These are phyloP conservation scores for Sebastiscus tertius DNA, from an alignment of 2,797 vertebrate species.

Conservation along the genomic window DNA sequence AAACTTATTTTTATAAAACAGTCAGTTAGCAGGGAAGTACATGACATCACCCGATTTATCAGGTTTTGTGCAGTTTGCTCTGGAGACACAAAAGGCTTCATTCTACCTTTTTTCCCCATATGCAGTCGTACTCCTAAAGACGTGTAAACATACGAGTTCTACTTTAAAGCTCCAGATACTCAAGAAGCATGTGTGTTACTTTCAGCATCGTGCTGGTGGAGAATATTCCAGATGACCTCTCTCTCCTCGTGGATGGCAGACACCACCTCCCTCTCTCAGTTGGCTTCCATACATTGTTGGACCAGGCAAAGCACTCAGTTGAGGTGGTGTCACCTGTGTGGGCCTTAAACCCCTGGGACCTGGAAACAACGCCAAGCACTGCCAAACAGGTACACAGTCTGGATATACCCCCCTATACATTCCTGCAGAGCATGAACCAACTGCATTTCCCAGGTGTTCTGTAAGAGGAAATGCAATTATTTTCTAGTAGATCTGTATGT, in stretches of 20 bases:
- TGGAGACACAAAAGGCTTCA: neutral
- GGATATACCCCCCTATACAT: neutral
- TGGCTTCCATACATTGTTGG: conserved; percentile 91
- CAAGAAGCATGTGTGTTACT: conserved; percentile 37
- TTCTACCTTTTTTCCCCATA: neutral
- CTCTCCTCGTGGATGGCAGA: conserved; percentile 80
- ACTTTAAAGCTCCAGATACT: neutral
- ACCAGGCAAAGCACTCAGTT: conserved; percentile 88
- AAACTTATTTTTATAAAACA: no score
- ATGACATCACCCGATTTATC: no score
- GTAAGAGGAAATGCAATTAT: conserved; percentile 46
- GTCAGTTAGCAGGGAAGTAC: no score
- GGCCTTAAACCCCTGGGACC: conserved; percentile 79
- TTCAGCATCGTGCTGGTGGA: conserved; percentile 91
- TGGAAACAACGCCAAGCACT: conserved; percentile 81
- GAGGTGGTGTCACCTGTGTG: conserved; percentile 94
- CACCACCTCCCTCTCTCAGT: conserved; percentile 86
- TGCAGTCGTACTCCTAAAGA: neutral
- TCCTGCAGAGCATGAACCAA: conserved; percentile 7
- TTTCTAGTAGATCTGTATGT: conserved; percentile 38
- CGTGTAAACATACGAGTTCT: neutral
- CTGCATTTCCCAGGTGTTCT: conserved; percentile 17
- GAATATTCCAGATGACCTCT: conserved; percentile 91
- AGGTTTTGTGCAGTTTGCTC: neutral
- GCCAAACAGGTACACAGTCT: conserved; percentile 85